These are phyloP conservation scores for Neodiprion virginianus DNA, from an alignment of 1,140 invertebrate genomes.

Conservation along the genomic window DNA sequence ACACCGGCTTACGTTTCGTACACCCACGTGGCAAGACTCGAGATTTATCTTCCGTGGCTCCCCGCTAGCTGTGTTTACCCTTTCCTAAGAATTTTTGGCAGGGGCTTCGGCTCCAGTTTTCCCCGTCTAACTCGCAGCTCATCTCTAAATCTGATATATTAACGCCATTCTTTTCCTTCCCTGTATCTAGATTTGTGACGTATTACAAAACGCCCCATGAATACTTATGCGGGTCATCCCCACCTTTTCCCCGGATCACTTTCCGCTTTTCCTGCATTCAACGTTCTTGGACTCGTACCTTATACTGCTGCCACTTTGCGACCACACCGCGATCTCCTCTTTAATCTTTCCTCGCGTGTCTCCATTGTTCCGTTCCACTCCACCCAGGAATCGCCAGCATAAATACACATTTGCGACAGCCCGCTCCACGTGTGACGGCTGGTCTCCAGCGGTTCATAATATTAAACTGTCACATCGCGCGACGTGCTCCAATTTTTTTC, in stretches of 20 bases:
- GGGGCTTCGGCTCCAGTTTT: not conserved
- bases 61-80: not conserved
- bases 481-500: conserved; percentile 9
- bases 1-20: not conserved
- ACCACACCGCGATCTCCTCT: conserved; percentile 5
- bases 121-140: not conserved
- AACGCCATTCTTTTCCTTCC: conserved; percentile 32
- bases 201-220: conserved; percentile 45
- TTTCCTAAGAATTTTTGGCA: not conserved
- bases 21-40: not conserved
- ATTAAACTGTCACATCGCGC: conserved; percentile 13
- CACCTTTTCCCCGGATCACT: not conserved
- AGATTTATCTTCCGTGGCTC: not conserved
- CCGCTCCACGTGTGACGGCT: not conserved
- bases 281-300: not conserved
- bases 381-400: not conserved
- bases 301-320: conserved; percentile 3
- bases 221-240: conserved; percentile 33
- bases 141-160: conserved; percentile 32
- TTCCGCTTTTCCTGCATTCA: conserved; percentile 21
- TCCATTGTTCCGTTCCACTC: not conserved
- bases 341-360: conserved; percentile 10
- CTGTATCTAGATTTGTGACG: conserved; percentile 45
- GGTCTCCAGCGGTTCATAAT: conserved; percentile 13
- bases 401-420: conserved; percentile 16